These are phyloP conservation scores for Andrena minutula DNA, from an alignment of 2,888 invertebrate genomes.

Conservation along the genomic window DNA sequence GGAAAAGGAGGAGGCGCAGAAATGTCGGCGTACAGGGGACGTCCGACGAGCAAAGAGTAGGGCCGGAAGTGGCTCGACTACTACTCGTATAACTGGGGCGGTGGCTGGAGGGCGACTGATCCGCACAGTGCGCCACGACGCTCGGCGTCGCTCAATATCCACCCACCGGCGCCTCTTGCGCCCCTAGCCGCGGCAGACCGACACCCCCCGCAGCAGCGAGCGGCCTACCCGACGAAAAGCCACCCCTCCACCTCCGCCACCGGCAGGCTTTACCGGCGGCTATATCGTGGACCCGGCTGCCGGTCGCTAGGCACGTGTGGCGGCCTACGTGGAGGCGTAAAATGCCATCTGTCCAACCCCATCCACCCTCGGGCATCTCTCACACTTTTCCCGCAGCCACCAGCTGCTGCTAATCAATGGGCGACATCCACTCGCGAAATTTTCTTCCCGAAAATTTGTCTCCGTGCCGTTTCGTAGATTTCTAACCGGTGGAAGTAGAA, in stretches of 20 bases:
- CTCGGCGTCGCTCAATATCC: conserved; percentile 88
- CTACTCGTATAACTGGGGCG: conserved; percentile 85
- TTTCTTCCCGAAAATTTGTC: background rate
- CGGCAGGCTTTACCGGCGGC: conserved; percentile 48
- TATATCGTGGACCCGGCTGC: conserved; percentile 58
- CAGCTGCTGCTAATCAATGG: conserved; percentile 30
- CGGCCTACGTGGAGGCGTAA: conserved; percentile 63
- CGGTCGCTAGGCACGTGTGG: conserved; percentile 72
- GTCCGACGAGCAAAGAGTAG: conserved; percentile 78
- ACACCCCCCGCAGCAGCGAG: conserved; percentile 36
- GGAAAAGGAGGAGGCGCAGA: conserved; percentile 34
- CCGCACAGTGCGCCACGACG: conserved; percentile 86
- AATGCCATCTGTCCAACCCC: conserved; percentile 69
- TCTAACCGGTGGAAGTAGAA: too few species aligned
- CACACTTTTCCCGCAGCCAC: conserved; percentile 13
- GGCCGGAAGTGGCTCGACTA: conserved; percentile 84
- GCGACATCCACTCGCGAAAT: background rate
- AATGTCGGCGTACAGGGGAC: conserved; percentile 79
- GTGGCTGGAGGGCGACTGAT: conserved; percentile 88
- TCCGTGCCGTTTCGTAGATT: background rate
- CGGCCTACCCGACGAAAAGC: conserved; percentile 70
- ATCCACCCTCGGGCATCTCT: conserved; percentile 24
- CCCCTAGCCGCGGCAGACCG: conserved; percentile 50
- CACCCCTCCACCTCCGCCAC: conserved; percentile 65
- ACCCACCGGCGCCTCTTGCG: conserved; percentile 79